Evolutionary conservation across 2,113 vertebrate genomes (phyloP).

Genomic region (Pelecanoides urinatrix): DNA sequence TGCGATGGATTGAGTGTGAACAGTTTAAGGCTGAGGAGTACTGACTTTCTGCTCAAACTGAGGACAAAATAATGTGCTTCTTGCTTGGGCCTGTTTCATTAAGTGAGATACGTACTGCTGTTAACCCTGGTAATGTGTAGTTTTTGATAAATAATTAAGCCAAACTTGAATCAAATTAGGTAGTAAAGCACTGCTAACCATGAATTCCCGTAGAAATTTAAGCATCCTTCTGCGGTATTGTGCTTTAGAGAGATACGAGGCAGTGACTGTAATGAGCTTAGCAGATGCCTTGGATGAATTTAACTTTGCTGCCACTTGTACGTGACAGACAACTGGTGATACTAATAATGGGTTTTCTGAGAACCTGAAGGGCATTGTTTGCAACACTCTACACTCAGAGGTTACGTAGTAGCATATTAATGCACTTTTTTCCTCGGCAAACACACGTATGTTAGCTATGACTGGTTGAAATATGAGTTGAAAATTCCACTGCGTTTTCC

Average conservation of each 20-base stretch:
- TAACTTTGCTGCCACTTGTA: not conserved
- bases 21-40: not conserved
- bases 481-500: not conserved
- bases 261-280: not conserved
- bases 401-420: not conserved
- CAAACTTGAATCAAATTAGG: not conserved
- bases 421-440: not conserved
- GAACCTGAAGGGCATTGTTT: constrained; percentile 20
- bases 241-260: not conserved
- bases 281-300: constrained; percentile 17
- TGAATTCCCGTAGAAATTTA: not conserved
- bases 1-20: not conserved
- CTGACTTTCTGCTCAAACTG: not conserved
- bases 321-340: not conserved
- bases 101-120: not conserved
- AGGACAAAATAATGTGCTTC: not conserved
- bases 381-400: not conserved
- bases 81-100: not conserved
- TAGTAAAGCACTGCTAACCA: not conserved
- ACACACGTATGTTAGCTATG: not conserved
- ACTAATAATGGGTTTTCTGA: constrained; percentile 50
- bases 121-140: not conserved
- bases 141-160: not conserved
- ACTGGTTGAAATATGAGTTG: not conserved
- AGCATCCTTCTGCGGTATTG: not conserved